Base-by-base conservation (phyloP, 2,888 invertebrate genomes). In the Bombylius major region DNA sequence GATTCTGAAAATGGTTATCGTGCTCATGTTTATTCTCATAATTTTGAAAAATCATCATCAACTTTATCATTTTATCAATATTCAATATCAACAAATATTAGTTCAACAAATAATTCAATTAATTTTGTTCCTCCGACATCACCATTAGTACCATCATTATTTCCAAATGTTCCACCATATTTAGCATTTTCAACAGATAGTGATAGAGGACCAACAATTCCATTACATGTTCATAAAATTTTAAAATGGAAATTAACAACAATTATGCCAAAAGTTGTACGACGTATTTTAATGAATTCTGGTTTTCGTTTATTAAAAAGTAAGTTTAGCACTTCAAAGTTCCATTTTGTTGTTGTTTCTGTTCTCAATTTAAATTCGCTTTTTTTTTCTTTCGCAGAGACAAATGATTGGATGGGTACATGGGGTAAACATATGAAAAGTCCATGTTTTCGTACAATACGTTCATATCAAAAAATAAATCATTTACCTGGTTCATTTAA, bases 371-470 rank as follows among this genome's bases (percentile, higher is more conserved):
- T 14, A 31, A 49, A 13, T 4, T 34, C 8, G 23, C 8, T 12
- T 34, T 7, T 77, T 78, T 39, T 42, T 54, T 31, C 31, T 44
- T 48, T 77, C 79, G 55, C 73, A 87, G 87, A 89, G 72, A 87
- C 89, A 7, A 85, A 85, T 53, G 88, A 90, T 64, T 98, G 97
- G 96, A 78, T 90, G 65, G 97, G 96, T 11, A 92, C 92, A 59
- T 99, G 97, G 96, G 97, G 97, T 55, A 94, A 95, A 70, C 97
- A 98, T 70, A 91, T 97, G 90, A 95, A 95, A 70, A 90, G 94
- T 9, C 79, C 85, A 5, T 86, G 87, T 71, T 98, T 95, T 71
- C 83, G 84, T 66, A 83, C 83, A 0, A 78, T 90, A 61, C 86
- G 89, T 65, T 90, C 92, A 58, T 88, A 87, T 53, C 97, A 98